phyloP scores from a whole-genome alignment of 2,113 vertebrate species.

The Pleuronectes platessa region DNA sequence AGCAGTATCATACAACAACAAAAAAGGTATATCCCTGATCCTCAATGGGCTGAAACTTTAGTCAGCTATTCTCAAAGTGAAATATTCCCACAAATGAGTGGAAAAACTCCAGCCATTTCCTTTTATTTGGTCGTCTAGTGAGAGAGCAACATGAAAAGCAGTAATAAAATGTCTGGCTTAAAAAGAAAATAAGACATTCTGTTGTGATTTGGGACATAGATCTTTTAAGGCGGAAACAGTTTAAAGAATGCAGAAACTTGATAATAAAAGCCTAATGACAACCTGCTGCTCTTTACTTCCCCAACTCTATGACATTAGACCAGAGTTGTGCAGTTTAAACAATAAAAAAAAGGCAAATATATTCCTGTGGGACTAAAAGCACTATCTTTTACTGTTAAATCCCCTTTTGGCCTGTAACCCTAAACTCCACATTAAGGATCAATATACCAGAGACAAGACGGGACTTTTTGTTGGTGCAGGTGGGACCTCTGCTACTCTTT shows the following conservation, averaged over 20 bases:
- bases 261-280: conserved; percentile 32
- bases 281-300: conserved; percentile 19
- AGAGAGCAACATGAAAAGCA: conserved; percentile 75
- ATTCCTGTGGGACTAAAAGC: background rate
- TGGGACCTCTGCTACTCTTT: conserved; percentile 37
- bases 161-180: conserved; percentile 73
- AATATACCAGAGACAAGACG: rapidly evolving
- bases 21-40: background rate
- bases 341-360: background rate
- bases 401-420: background rate
- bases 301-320: too few relatives aligned
- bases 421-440: too few relatives aligned
- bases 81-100: conserved; percentile 51
- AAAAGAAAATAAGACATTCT: conserved; percentile 49
- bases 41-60: background rate
- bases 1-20: background rate
- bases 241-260: conserved; percentile 17
- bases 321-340: too few relatives aligned
- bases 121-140: conserved; percentile 75
- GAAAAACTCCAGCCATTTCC: conserved; percentile 65
- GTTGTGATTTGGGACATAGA: conserved; percentile 48
- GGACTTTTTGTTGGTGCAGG: conserved; percentile 28
- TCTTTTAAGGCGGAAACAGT: conserved; percentile 17
- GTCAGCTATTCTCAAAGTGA: conserved; percentile 35
- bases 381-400: background rate